These are phyloP conservation scores for Zingel zingel DNA, from an alignment of 2,113 vertebrate genomes.

Conservation along the genomic window DNA sequence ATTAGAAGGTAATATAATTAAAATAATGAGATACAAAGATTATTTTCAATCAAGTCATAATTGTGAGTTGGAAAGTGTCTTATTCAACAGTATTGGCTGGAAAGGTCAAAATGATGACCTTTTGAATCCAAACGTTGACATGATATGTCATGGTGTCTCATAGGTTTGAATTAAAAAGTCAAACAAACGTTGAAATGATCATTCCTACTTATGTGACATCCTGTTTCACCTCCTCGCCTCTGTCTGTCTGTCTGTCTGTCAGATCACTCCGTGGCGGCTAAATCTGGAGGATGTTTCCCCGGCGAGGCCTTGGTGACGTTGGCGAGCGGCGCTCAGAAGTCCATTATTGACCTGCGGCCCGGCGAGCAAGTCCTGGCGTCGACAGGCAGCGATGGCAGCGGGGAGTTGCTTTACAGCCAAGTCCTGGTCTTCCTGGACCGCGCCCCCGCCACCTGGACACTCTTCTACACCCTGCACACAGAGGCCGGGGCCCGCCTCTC, in stretches of 20 bases:
- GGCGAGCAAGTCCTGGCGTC: constrained; percentile 90
- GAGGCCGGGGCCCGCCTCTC: constrained; percentile 81
- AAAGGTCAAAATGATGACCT: no score
- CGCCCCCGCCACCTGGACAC: constrained; percentile 75
- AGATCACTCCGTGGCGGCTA: constrained; percentile 94
- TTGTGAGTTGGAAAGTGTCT: no score
- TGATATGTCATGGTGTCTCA: no score
- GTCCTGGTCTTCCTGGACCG: constrained; percentile 93
- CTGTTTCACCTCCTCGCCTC: background rate
- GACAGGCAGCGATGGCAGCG: constrained; percentile 70
- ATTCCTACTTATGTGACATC: background rate
- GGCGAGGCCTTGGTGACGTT: constrained; percentile 86
- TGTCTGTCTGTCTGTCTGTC: constrained; percentile 43
- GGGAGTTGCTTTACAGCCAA: constrained; percentile 87
- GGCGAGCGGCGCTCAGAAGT: constrained; percentile 83
- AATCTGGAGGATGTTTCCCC: constrained; percentile 95
- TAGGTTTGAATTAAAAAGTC: no score
- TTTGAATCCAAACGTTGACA: no score
- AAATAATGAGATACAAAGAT: background rate
- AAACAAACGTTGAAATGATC: no score
- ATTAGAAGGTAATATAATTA: background rate
- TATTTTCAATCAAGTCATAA: no score
- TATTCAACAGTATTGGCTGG: no score
- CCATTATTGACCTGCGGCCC: constrained; percentile 85
- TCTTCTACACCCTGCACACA: constrained; percentile 89